These are phyloP conservation scores for Clusia tigrina DNA, from an alignment of 2,888 invertebrate genomes.

Conservation along the genomic window DNA sequence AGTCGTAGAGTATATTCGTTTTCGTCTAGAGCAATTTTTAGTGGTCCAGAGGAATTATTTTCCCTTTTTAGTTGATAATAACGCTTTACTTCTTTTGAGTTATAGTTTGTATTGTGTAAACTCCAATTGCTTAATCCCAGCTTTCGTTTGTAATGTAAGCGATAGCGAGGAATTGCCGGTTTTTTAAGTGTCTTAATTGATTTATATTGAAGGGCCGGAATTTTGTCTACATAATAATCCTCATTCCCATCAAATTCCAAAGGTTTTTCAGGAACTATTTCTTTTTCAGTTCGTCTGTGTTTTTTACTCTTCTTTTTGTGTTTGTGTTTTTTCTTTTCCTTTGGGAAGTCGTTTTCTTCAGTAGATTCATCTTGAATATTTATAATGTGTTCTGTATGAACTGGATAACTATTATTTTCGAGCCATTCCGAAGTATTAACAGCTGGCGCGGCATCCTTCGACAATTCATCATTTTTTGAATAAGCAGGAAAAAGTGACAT, in stretches of 20 bases:
- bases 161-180: slow-evolving; percentile 72
- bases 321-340: background rate
- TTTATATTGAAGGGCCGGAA: slow-evolving; percentile 68
- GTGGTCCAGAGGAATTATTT: slow-evolving; percentile 36
- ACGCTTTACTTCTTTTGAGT: slow-evolving; percentile 28
- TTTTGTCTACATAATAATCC: slow-evolving; percentile 71
- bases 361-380: background rate
- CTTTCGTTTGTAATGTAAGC: slow-evolving; percentile 8
- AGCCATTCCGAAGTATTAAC: background rate
- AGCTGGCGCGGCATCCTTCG: background rate
- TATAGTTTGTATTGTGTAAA: background rate
- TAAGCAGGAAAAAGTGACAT: slow-evolving; percentile 5
- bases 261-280: background rate
- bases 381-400: background rate
- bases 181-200: slow-evolving; percentile 71
- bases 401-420: background rate
- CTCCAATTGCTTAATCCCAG: slow-evolving; percentile 16
- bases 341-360: background rate
- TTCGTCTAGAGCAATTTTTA: slow-evolving; percentile 53
- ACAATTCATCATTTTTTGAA: background rate
- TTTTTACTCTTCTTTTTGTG: background rate
- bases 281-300: background rate
- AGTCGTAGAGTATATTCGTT: slow-evolving; percentile 66
- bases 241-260: slow-evolving; percentile 57
- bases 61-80: slow-evolving; percentile 39